Conservation (phyloP, 2,888 invertebrate species). For the Zeuzera pyrina region DNA sequence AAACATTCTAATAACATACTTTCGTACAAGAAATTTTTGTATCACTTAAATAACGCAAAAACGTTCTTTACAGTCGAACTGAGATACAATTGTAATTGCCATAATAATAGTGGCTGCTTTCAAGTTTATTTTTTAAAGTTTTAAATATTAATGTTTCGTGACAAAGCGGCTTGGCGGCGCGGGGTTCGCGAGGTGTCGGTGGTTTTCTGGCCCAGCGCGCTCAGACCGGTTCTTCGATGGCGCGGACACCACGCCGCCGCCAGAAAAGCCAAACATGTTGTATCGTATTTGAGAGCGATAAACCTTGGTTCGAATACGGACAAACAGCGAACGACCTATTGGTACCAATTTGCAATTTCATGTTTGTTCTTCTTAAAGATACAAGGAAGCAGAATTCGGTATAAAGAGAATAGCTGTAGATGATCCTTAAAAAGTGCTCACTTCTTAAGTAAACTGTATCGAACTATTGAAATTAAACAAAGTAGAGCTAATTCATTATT, state of each 20-base stretch:
- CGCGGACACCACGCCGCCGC: constrained; percentile 37
- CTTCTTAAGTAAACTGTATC: too few species aligned
- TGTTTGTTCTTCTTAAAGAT: too few species aligned
- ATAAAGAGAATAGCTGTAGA: too few species aligned
- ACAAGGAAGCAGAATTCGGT: too few species aligned
- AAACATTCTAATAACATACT: not conserved
- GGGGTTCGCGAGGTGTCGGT: constrained; percentile 58
- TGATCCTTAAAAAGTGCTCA: too few species aligned
- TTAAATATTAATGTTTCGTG: constrained; percentile 69
- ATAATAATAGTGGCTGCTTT: constrained; percentile 51
- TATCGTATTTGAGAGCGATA: constrained; percentile 55
- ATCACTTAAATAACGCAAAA: constrained; percentile 31
- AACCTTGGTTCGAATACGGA: constrained; percentile 51
- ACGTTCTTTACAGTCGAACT: constrained; percentile 28
- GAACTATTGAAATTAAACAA: too few species aligned
- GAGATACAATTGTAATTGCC: constrained; percentile 40
- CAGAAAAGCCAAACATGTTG: constrained; percentile 56
- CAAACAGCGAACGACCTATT: constrained; percentile 57
- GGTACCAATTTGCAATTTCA: constrained; percentile 58
- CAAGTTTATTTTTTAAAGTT: constrained; percentile 42
- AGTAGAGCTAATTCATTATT: too few species aligned
- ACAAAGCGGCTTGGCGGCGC: constrained; percentile 47
- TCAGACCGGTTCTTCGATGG: constrained; percentile 57
- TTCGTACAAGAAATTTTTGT: constrained; percentile 22
- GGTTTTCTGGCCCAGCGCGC: constrained; percentile 69